Percentiles rank a stretch among this genome's conserved stretches.
Evolutionary conservation across 2,888 invertebrate species (phyloP).

Genomic region (Drosophila putrida): DNA sequence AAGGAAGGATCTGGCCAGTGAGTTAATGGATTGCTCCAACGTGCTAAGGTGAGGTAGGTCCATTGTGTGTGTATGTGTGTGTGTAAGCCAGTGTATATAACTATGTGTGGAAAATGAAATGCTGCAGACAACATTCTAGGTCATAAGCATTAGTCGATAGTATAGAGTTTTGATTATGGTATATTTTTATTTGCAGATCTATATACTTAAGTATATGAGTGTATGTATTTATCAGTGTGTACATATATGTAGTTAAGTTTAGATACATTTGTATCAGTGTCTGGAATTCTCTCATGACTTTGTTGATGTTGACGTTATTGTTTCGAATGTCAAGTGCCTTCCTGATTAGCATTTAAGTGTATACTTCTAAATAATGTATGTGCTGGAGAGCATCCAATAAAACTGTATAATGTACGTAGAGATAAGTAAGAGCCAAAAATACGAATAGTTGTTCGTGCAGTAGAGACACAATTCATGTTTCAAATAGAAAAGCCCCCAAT

Average conservation of each 20-base stretch:
- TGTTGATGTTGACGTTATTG: constrained; percentile 55
- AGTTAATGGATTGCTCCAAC: constrained; percentile 57
- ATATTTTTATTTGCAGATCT: constrained; percentile 20
- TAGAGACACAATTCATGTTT: constrained; percentile 20
- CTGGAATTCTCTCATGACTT: constrained; percentile 28
- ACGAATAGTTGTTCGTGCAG: constrained; percentile 3
- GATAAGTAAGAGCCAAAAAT: constrained; percentile 27
- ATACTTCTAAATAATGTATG: constrained; percentile 10
- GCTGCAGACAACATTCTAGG: constrained; percentile 22
- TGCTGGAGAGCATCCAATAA: constrained; percentile 23
- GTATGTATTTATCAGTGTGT: constrained; percentile 12
- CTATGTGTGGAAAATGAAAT: constrained; percentile 11
- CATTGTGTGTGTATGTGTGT: neutral
- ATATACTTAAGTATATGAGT: neutral
- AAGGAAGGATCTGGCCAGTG: constrained; percentile 19
- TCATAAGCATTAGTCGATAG: constrained; percentile 9
- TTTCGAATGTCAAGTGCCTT: constrained; percentile 76
- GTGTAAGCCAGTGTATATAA: constrained; percentile 8
- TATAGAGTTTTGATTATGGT: neutral
- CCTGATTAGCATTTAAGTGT: constrained; percentile 71
- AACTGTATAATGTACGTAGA: constrained; percentile 35
- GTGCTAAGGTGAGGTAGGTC: constrained; percentile 38
- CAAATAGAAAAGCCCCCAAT: constrained; percentile 42
- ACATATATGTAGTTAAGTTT: constrained; percentile 3
- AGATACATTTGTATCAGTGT: constrained; percentile 10